Evolutionary conservation across 2,888 invertebrate genomes (phyloP), one percentile per base, ranked within the genome.

Genomic region (Ferrisia virgata): DNA sequence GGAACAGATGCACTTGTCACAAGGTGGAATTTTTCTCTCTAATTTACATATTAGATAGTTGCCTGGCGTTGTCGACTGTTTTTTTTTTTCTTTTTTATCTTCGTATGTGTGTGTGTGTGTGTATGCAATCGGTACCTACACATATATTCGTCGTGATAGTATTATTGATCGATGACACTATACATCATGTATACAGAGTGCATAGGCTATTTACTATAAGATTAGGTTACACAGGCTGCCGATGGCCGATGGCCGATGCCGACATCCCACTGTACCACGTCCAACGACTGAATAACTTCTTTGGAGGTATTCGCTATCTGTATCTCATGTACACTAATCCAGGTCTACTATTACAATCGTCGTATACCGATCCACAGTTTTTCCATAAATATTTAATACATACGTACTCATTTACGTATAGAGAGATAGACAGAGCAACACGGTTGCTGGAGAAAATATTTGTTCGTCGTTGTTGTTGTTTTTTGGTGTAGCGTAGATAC

Each of bases 41-140:
- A 72, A 72, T 72, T 72, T 72, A 72, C 72, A 72, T 72, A 72
- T 72, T 72, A 72, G 72, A 72, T 72, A 72, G 72, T 72, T 33
- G 33, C 72, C 13, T 11, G n/a, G 47, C 9, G 18, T 72, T 33
- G 72, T 72, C 33, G 58, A 64, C 58, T n/a, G 58, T 64, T 22
- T 58, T 25, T 58, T 58, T 72, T 33, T 72, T 33, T 72, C 72
- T 31, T n/a, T n/a, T n/a, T n/a, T n/a, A n/a, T n/a, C n/a, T n/a
- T n/a, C n/a, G n/a, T n/a, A n/a, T n/a, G n/a, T n/a, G n/a, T n/a
- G n/a, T n/a, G n/a, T n/a, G n/a, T n/a, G n/a, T n/a, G n/a, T n/a
- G n/a, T n/a, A n/a, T n/a, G n/a, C n/a, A n/a, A n/a, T n/a, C n/a
- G n/a, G n/a, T n/a, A n/a, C n/a, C n/a, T n/a, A n/a, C n/a, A 31